Base-by-base conservation (phyloP, 2,888 invertebrate genomes). In the Drosophila neotestacea region DNA sequence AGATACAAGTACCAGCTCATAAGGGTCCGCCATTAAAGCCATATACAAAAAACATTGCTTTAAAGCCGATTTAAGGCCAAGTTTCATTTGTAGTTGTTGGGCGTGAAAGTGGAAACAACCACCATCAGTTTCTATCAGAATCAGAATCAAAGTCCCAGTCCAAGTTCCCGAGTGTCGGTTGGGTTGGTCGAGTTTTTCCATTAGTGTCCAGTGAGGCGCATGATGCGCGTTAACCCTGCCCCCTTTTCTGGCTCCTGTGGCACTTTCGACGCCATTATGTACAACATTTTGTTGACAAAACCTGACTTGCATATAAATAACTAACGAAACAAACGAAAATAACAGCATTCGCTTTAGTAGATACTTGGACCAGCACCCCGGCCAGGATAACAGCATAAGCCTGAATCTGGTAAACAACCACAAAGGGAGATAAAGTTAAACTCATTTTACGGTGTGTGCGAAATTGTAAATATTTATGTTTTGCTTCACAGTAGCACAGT, bases 281-380 rank as follows among this genome's bases (percentile, higher is more conserved):
- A 63, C 66, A 75, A 61, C 77, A 77, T 68, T 77, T 68, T 77
- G 80, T 80, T 82, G 73, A 74, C 77, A 75, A 77, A 80, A 85
- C 90, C 89, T 90, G 90, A 90, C 89, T 90, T 84, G 90, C 85
- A 90, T 89, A 85, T 85, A 82, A 88, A 89, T 86, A 80, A 77
- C 63, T 70, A 59, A 73, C 70, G 83, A 85, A 71, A 74, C 71
- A 74, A 71, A 79, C 79, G 68, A 66, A 70, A 60, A 61, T 56
- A 73, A 55, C 79, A 48, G 54, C 38, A 46, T 51, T 54, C 30
- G 42, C 61, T 58, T 48, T 44, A 22, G 54, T 9, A 10, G 28
- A 9, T 6, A 30, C 13, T 30, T 7, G 41, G 32, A 32, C 32
- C 34, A 22, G 9, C 10, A 32, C 46, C 50, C 6, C 27, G 6